Percentiles rank a stretch among this genome's conserved stretches.
Conservation (phyloP, 2,797 vertebrate genomes). For the Rachycentron canadum region DNA sequence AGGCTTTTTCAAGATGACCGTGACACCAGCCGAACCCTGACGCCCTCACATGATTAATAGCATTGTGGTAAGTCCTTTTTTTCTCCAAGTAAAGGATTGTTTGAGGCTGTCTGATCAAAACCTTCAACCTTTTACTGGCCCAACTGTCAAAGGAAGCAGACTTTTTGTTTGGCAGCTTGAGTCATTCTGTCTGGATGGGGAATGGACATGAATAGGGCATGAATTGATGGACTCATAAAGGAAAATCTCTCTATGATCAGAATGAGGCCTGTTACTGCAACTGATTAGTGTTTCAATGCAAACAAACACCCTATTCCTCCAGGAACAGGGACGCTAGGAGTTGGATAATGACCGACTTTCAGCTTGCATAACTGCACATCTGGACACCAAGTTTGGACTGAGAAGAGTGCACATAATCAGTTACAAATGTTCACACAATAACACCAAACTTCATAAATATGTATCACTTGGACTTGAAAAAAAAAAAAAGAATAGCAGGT, state of each 20-base stretch:
- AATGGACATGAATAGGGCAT: constrained; percentile 48
- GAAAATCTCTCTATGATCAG: constrained; percentile 57
- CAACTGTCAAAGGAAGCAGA: constrained; percentile 69
- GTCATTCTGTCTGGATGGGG: constrained; percentile 41
- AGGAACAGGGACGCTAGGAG: constrained; percentile 29
- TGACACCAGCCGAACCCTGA: constrained; percentile 80
- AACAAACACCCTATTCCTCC: constrained; percentile 73
- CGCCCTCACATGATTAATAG: constrained; percentile 83
- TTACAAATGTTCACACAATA: constrained; percentile 77
- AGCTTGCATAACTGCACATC: constrained; percentile 73
- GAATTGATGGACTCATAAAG: constrained; percentile 70
- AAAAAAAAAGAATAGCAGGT: constrained; percentile 50
- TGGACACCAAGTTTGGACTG: constrained; percentile 71
- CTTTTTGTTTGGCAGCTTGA: constrained; percentile 53
- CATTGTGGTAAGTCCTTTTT: constrained; percentile 68
- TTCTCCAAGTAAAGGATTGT: constrained; percentile 67
- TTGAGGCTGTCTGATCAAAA: constrained; percentile 84
- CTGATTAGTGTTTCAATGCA: constrained; percentile 59
- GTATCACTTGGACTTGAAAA: constrained; percentile 62
- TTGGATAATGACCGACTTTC: constrained; percentile 50
- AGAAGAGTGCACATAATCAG: constrained; percentile 76
- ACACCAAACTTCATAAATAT: constrained; percentile 81
- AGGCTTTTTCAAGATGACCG: constrained; percentile 83
- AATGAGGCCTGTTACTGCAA: constrained; percentile 52
- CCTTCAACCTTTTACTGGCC: constrained; percentile 74